phyloP scores from a whole-genome alignment of 2,888 invertebrate genomes.

The Zygothrica quintamaculata region DNA sequence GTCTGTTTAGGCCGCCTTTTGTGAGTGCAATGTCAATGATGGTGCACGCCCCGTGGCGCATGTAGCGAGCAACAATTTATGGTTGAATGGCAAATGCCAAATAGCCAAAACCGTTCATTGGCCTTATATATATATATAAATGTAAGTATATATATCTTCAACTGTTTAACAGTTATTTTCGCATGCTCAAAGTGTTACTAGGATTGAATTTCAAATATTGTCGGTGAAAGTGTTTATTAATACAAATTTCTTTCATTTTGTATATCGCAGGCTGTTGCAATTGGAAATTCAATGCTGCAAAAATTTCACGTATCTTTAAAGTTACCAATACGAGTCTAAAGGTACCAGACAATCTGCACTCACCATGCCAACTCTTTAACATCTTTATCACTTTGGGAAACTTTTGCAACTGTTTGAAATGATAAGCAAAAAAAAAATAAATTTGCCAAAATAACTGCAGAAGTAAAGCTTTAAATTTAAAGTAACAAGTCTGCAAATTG shows the following conservation, averaged over 20 bases:
- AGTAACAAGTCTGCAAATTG: slow-evolving; percentile 26
- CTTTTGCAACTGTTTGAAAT: slow-evolving; percentile 18
- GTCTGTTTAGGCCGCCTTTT: slow-evolving; percentile 8
- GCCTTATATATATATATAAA: slow-evolving; percentile 22
- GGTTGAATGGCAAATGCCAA: slow-evolving; percentile 64
- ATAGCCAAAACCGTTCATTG: slow-evolving; percentile 56
- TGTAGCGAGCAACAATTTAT: slow-evolving; percentile 59
- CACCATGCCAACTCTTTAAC: background rate
- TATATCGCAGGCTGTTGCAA: slow-evolving; percentile 38
- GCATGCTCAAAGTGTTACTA: slow-evolving; percentile 32
- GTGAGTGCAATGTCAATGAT: slow-evolving; percentile 52
- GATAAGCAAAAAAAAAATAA: too few species aligned
- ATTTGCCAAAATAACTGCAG: too few species aligned
- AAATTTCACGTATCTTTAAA: slow-evolving; percentile 27
- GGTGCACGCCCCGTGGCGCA: slow-evolving; percentile 51
- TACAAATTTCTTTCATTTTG: slow-evolving; percentile 63
- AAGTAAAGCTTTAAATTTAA: slow-evolving; percentile 17
- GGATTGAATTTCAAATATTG: slow-evolving; percentile 66
- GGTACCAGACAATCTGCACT: background rate
- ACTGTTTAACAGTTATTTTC: slow-evolving; percentile 58
- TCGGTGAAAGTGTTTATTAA: slow-evolving; percentile 80
- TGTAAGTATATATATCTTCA: slow-evolving; percentile 23
- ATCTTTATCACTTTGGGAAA: slow-evolving; percentile 16
- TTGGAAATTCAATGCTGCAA: slow-evolving; percentile 46
- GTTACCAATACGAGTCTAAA: too few species aligned